phyloP scores from a whole-genome alignment of 2,797 vertebrate species.

The Pipistrellus nathusii region DNA sequence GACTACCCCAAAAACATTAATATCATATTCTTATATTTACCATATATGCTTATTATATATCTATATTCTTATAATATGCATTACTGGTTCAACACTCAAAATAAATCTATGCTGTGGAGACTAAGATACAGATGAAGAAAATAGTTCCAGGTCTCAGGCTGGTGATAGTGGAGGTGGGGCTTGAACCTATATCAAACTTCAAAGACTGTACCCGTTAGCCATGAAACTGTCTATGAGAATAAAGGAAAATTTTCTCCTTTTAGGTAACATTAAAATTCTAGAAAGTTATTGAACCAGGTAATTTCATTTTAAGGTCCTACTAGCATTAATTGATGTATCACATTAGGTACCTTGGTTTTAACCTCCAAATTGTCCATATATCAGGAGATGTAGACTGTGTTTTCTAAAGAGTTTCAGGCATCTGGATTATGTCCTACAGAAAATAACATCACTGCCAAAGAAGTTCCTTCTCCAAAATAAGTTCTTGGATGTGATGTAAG shows the following conservation, averaged over 20 bases:
- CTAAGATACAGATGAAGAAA: background rate
- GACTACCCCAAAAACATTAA: background rate
- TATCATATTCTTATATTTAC: background rate
- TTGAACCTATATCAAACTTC: background rate
- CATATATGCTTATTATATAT: background rate
- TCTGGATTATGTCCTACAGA: background rate
- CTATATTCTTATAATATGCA: background rate
- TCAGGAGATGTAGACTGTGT: background rate
- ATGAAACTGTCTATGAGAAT: background rate
- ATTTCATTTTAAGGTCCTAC: background rate
- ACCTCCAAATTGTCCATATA: background rate
- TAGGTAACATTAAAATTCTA: conserved; percentile 34
- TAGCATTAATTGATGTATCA: background rate
- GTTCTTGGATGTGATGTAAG: conserved; percentile 42
- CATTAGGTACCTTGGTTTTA: background rate
- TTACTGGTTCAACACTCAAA: background rate
- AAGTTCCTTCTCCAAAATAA: conserved; percentile 56
- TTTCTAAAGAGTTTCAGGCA: background rate
- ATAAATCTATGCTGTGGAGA: background rate
- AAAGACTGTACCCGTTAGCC: background rate
- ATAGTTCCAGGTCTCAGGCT: background rate
- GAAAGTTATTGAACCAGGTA: background rate
- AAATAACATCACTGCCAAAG: conserved; percentile 53
- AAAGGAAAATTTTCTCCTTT: background rate
- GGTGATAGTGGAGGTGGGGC: background rate